Conservation (phyloP, 2,797 vertebrate genomes). For the Mionectes olivaceus region DNA sequence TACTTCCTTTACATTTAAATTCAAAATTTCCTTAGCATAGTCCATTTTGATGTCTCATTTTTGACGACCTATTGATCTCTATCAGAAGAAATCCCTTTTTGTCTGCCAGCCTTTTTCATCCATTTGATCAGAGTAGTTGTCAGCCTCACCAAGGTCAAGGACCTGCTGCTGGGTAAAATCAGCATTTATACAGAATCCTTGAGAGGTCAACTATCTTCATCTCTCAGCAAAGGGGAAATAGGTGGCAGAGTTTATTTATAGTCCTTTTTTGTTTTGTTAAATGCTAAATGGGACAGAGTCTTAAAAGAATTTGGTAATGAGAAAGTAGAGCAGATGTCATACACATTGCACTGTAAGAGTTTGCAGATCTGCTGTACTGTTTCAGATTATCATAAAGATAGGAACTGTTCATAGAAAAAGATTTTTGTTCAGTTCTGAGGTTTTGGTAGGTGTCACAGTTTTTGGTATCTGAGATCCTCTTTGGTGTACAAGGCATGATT, state of each 20-base stretch:
- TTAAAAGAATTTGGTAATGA: slow-evolving; percentile 31
- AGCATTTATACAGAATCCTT: slow-evolving; percentile 55
- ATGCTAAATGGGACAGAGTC: slow-evolving; percentile 41
- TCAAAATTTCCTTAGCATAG: background rate
- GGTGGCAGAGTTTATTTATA: slow-evolving; percentile 50
- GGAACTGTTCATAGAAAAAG: background rate
- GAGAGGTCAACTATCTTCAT: slow-evolving; percentile 51
- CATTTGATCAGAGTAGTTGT: slow-evolving; percentile 59
- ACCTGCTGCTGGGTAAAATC: slow-evolving; percentile 60
- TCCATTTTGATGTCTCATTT: slow-evolving; percentile 17
- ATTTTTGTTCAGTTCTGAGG: background rate
- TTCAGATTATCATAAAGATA: background rate
- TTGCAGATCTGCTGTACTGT: background rate
- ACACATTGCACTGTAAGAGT: background rate
- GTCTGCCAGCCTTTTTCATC: slow-evolving; percentile 55
- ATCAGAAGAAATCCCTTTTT: slow-evolving; percentile 1
- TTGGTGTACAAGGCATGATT: background rate
- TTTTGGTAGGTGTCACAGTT: background rate
- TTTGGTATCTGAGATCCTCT: background rate
- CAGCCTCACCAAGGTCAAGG: slow-evolving; percentile 45
- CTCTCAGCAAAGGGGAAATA: slow-evolving; percentile 60
- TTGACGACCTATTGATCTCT: slow-evolving; percentile 32
- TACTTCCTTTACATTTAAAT: background rate
- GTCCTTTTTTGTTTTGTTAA: slow-evolving; percentile 26
- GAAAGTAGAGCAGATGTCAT: slow-evolving; percentile 43